Base-by-base conservation (phyloP, 2,888 invertebrate species). In the Caenorhabditis japonica region DNA sequence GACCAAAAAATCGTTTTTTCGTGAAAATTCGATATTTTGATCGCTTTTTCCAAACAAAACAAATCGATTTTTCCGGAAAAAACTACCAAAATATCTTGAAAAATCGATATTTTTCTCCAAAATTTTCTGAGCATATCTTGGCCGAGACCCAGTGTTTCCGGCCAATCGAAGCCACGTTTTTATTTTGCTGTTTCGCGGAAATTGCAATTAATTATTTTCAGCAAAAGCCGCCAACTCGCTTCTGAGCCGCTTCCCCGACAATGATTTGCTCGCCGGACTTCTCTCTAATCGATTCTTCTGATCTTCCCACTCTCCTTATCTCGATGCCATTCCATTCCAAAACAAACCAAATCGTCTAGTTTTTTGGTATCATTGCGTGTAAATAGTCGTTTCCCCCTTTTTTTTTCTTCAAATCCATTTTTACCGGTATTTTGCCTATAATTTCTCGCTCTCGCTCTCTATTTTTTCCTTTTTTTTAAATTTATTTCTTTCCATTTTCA, bases 201-300 rank as follows among this genome's bases (percentile, higher is more conserved):
- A n/a, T n/a, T n/a, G n/a, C n/a, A n/a, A n/a, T n/a, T n/a, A 30
- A 5, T 30, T 30, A 15, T 30, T 61, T 73, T 30, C 62, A 74
- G 74, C 52, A 21, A 47, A 39, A 51, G 25, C 59, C 1, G 66
- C 66, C 2, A 52, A 47, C 25, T 33, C 39, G 1, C 25, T 73
- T 25, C 39, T 64, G 19, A 39, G 44, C 13, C 52, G 33, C 4
- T 17, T 53, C n/a, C 53, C 69, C 3, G 27, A 39, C 23, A 30
- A 17, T 13, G 58, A 59, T 25, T 8, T 58, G 8, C 41, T 52
- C 13, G 55, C 55, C 38, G 38, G 44, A 3, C 23, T 47, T 27
- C 27, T 62, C 21, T 44, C 55, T 3, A 36, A 53, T 36, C 5
- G 34, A 46, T 36, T 38, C 33, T 27, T 47, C 41, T 43, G 7